Evolutionary conservation across 1,140 invertebrate genomes (phyloP), one percentile per base, ranked within the genome.

Genomic region (Metaphire vulgaris): DNA sequence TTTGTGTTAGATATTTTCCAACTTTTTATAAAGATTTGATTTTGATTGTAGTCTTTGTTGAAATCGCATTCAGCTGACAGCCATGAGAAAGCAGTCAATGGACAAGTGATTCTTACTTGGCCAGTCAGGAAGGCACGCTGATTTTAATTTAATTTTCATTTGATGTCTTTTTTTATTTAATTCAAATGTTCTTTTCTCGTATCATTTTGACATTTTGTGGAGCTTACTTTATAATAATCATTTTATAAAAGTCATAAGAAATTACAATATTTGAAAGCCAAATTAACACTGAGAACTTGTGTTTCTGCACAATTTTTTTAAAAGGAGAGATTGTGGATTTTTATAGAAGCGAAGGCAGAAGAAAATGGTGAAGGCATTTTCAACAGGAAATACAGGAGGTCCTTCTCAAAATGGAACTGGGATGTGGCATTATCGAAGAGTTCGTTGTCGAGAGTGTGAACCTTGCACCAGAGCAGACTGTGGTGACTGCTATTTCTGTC

Each of bases 401-500:
- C 21, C 41, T 56, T 21, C 6, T 6, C 6, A 21, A 12, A 21
- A 21, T 56, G 41, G 41, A 6, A 56, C 41, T 56, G 41, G 41
- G 41, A 56, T 56, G 41, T 56, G 41, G 41, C 41, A 21, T 12
- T 56, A 56, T 56, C 75, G 89, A 28, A 80, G 89, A 74, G 88
- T 87, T 0, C 86, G 93, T 68, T 96, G 95, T 86, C 96, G 96
- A 86, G 93, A 94, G 80, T 98, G 96, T 85, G 93, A 95, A 81
- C 93, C 94, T 0, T 98, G 96, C 84, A 91, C 93, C 74, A 89
- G 95, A 56, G 90, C 91, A 21, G 95, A 97, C 83, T 98, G 96
- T 84, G 92, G 93, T 12, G 93, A 96, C 81, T 98, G 96, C 85
- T 92, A 91, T 77, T 97, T 95, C 84, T 98, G 96, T 86, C 91